phyloP scores from a whole-genome alignment of 1,140 invertebrate genomes.

The Drosophila mauritiana region DNA sequence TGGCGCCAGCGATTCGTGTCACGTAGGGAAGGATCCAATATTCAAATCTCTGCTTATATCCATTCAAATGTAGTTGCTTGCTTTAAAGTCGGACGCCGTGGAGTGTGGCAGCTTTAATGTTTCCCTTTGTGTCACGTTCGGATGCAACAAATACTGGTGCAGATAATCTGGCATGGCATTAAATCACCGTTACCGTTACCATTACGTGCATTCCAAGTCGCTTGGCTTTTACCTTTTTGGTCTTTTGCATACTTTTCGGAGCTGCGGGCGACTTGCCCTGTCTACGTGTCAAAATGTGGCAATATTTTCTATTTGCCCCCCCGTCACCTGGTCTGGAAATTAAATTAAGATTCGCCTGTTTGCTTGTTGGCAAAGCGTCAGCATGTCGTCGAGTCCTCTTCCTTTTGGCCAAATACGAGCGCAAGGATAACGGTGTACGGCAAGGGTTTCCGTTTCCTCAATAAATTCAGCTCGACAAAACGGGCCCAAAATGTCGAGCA shows the following conservation, averaged over 20 bases:
- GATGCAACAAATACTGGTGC: conserved; percentile 36
- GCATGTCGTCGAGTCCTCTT: conserved; percentile 38
- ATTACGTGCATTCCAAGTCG: conserved; percentile 45
- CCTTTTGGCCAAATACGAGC: conserved; percentile 57
- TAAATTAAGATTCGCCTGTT: conserved; percentile 56
- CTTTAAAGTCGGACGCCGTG: background rate
- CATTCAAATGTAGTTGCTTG: conserved; percentile 8
- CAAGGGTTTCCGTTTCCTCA: conserved; percentile 74
- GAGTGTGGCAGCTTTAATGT: background rate
- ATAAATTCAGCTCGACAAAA: conserved; percentile 58
- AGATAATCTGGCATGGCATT: conserved; percentile 43
- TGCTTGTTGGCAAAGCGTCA: conserved; percentile 46
- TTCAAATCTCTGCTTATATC: conserved; percentile 10
- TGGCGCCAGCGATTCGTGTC: conserved; percentile 40
- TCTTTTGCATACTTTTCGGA: conserved; percentile 23
- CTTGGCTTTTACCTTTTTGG: conserved; percentile 17
- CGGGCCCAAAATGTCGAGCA: conserved; percentile 21
- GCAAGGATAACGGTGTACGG: conserved; percentile 40
- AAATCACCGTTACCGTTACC: conserved; percentile 51
- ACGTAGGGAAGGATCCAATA: conserved; percentile 49
- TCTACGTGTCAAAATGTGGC: conserved; percentile 53
- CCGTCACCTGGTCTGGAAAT: conserved; percentile 26
- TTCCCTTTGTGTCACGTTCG: conserved; percentile 38
- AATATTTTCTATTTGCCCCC: conserved; percentile 36
- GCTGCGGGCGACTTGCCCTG: background rate